Percentiles rank a stretch among this genome's conserved stretches.
Conservation (phyloP, 2,797 vertebrate species). For the Pygocentrus nattereri region DNA sequence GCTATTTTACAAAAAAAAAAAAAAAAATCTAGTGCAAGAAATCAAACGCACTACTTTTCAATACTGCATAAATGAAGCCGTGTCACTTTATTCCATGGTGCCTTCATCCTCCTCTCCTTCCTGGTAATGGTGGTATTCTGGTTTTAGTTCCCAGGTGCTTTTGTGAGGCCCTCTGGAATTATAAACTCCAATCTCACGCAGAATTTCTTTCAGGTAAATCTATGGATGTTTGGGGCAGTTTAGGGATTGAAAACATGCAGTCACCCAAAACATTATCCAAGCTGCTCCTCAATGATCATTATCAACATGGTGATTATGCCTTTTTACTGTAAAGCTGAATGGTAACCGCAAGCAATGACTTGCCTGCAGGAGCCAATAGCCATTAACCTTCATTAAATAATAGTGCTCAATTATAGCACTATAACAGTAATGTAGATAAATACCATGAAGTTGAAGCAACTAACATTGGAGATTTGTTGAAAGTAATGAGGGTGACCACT, state of each 20-base stretch:
- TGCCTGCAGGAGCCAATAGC: too few species aligned
- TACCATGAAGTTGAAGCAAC: not conserved
- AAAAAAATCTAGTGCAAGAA: not conserved
- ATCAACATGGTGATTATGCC: not conserved
- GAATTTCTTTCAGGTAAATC: conserved; percentile 95
- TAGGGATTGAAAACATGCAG: not conserved
- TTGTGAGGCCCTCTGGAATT: conserved; percentile 94
- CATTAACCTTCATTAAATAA: too few species aligned
- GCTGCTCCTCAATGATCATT: not conserved
- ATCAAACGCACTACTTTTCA: not conserved
- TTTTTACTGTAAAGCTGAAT: too few species aligned
- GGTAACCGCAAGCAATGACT: too few species aligned
- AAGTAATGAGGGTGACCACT: conserved; percentile 35
- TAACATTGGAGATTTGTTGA: not conserved
- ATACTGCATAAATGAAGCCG: not conserved
- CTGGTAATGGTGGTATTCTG: conserved; percentile 93
- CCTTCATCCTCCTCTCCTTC: conserved; percentile 69
- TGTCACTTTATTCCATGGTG: conserved; percentile 77
- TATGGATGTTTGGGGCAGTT: conserved; percentile 61
- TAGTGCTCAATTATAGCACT: too few species aligned
- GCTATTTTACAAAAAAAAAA: not conserved
- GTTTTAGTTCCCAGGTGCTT: conserved; percentile 96
- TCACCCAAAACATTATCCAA: not conserved
- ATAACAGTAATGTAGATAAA: not conserved
- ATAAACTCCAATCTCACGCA: conserved; percentile 92